Evolutionary conservation across 2,888 invertebrate genomes (phyloP), one percentile per base, ranked within the genome.

Genomic region (Mimumesa dahlbomi): DNA sequence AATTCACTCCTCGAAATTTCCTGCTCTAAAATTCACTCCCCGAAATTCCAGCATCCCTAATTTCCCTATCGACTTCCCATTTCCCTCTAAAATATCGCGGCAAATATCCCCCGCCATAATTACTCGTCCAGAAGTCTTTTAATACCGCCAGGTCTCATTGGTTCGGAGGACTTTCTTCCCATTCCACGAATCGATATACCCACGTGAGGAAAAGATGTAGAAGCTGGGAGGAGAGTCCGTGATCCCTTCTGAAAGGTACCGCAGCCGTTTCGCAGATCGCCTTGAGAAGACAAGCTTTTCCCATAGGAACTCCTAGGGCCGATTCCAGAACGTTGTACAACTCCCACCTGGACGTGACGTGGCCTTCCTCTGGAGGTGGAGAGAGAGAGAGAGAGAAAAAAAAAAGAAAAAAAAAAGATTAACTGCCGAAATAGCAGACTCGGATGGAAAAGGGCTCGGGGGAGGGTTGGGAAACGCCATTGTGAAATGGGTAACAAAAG

Each of bases 181-280:
- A 38, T 36, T 19, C 14, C 13, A 1, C 0, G 4, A 19, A 34
- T 54, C 61, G 36, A n/a, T 2, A 73, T 46, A 67, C 85, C 87
- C 84, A 89, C 89, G 94, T 94, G 87, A 96, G 91, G 84, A 95
- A 90, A 81, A 95, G 92, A 89, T 95, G 94, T 70, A 95, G 90
- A 83, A 96, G 90, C 90, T 95, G 94, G 16, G 93, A 94, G 66
- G 94, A 91, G 81, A 96, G 90, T 9, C 95, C 94, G 81, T 93
- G 93, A 80, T 93, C 93, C 78, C 92, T 91, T 76, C 91, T 92
- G 84, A 95, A 92, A 68, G 94, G 93, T 67, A 92, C 90, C 78
- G 93, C 92, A 0, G 95, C 93, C 13, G 93, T 92, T 87, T 96
- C 95, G 87, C 96, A 96, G 88, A 96, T 95, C 80, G 93, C 92